Evolutionary conservation across 2,888 invertebrate genomes (phyloP).

Genomic region (Dolomedes plantarius): DNA sequence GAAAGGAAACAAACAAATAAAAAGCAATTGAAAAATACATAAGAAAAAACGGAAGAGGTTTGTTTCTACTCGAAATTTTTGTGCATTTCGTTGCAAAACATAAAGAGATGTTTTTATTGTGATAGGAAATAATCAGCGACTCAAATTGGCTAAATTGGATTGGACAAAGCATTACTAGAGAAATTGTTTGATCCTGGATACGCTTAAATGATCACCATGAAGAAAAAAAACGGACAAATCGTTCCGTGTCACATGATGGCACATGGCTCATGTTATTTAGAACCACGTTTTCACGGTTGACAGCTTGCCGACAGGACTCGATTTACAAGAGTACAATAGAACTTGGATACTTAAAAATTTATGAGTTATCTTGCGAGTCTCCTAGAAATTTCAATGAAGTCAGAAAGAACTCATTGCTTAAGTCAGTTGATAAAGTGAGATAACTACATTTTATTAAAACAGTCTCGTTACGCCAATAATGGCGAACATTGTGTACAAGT

Average conservation of each 20-base stretch:
- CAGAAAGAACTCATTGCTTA: neutral
- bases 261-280: slow-evolving; percentile 12
- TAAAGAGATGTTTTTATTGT: no score
- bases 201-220: neutral
- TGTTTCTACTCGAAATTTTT: no score
- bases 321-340: slow-evolving; percentile 2
- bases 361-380: neutral
- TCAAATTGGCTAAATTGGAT: neutral
- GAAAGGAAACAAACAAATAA: no score
- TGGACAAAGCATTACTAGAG: neutral
- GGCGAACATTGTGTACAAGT: no score
- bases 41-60: no score
- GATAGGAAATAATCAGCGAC: neutral
- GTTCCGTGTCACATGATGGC: slow-evolving; percentile 9
- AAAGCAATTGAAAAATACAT: no score
- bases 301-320: neutral
- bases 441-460: neutral
- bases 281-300: slow-evolving; percentile 14
- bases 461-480: no score
- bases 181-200: neutral
- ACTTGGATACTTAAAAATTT: neutral
- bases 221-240: neutral
- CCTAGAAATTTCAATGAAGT: neutral
- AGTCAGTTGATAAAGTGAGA: neutral
- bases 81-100: no score